Evolutionary conservation across 2,797 vertebrate genomes (phyloP).

Genomic region (Telmatherina bonti): DNA sequence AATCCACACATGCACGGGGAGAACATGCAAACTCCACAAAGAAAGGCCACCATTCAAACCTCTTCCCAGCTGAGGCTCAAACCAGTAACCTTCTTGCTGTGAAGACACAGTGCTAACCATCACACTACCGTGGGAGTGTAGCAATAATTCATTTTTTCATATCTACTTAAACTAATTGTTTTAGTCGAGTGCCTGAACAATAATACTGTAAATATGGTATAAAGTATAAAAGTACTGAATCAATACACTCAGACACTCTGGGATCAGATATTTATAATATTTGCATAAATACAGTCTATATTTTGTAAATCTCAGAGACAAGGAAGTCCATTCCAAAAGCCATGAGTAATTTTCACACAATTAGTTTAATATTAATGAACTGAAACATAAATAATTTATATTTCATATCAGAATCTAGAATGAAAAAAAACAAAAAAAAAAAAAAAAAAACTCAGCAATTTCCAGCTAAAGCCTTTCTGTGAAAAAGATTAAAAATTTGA

Average conservation of each 20-base stretch:
- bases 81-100: no score
- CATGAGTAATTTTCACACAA: constrained; percentile 22
- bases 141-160: no score
- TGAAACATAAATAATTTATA: neutral
- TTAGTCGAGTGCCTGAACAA: no score
- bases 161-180: no score
- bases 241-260: neutral
- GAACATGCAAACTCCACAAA: no score
- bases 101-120: no score
- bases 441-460: constrained; percentile 40
- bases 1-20: no score
- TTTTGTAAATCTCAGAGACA: constrained; percentile 15
- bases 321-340: constrained; percentile 4
- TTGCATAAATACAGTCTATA: constrained; percentile 27
- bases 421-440: constrained; percentile 39
- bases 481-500: constrained; percentile 24
- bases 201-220: neutral
- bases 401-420: no score
- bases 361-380: constrained; percentile 33
- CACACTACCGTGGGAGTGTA: no score
- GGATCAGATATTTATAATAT: neutral
- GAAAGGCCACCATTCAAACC: no score
- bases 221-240: neutral
- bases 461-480: constrained; percentile 25
- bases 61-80: no score